Percentiles rank a stretch among this genome's conserved stretches.
Conservation (phyloP, 2,797 vertebrate genomes). For the Crenuchus spilurus region DNA sequence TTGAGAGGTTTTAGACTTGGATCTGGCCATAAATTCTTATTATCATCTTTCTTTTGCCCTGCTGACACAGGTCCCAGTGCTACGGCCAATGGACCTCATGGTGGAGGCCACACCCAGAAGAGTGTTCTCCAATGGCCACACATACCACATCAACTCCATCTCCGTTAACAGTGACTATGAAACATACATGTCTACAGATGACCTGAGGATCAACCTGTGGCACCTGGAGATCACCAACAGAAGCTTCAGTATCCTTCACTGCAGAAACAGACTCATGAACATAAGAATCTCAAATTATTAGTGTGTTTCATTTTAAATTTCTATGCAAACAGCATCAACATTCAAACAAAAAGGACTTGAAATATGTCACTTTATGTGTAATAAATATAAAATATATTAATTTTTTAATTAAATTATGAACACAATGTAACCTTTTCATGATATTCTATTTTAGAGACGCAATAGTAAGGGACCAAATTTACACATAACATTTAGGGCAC, state of each 20-base stretch:
- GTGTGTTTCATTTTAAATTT: no score
- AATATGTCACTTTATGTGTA: no score
- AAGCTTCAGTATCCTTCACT: constrained; percentile 93
- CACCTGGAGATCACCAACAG: constrained; percentile 90
- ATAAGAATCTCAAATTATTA: no score
- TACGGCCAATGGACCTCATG: constrained; percentile 90
- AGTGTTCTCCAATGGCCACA: constrained; percentile 87
- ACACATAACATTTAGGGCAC: no score
- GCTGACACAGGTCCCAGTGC: constrained; percentile 86
- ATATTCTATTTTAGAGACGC: no score
- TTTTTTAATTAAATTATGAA: no score
- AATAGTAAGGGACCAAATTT: no score
- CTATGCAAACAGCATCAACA: no score
- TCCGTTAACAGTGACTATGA: constrained; percentile 90
- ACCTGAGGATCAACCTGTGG: constrained; percentile 90
- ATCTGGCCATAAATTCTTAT: not conserved
- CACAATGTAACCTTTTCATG: no score
- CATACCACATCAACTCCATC: constrained; percentile 93
- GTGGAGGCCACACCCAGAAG: constrained; percentile 86
- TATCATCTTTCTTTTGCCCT: not conserved
- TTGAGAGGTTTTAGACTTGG: not conserved
- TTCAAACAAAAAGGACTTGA: no score
- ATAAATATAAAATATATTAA: no score
- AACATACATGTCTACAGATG: constrained; percentile 91
- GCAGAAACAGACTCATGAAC: no score